Conservation (phyloP, 2,113 vertebrate species). For the Trinectes maculatus region DNA sequence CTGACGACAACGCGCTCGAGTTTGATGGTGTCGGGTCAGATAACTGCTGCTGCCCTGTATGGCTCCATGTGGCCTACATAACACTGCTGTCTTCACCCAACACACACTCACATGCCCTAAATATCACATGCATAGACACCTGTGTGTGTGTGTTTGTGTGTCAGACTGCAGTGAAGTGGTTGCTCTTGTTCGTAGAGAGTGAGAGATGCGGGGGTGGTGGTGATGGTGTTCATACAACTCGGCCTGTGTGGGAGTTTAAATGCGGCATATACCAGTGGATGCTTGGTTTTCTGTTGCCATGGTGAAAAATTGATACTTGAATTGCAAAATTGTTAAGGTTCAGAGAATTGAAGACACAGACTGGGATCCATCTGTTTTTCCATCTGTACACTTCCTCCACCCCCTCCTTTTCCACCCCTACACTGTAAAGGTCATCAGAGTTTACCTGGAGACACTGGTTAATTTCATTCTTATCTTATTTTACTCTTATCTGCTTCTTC, state of each 20-base stretch:
- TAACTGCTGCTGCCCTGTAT: constrained; percentile 51
- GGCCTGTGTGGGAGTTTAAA: constrained; percentile 49
- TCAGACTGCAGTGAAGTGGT: not conserved
- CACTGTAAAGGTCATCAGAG: no score
- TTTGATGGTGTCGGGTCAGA: constrained; percentile 40
- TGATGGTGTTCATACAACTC: not conserved
- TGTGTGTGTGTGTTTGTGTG: not conserved
- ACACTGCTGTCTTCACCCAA: constrained; percentile 22
- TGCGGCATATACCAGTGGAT: not conserved
- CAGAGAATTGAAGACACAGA: not conserved
- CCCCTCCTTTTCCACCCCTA: no score
- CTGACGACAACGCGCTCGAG: not conserved
- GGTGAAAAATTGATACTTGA: constrained; percentile 48
- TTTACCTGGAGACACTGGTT: no score
- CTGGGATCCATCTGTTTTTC: constrained; percentile 16
- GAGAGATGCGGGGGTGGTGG: no score
- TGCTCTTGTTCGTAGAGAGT: not conserved
- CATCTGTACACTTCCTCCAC: constrained; percentile 11
- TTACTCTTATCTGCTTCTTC: no score
- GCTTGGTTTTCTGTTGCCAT: constrained; percentile 50
- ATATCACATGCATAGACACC: no score
- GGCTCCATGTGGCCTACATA: constrained; percentile 55
- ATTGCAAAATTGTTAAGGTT: constrained; percentile 5
- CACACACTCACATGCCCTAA: constrained; percentile 10
- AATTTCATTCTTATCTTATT: no score